Evolutionary conservation across 2,888 invertebrate genomes (phyloP).

Genomic region (Cylindroiulus punctatus): DNA sequence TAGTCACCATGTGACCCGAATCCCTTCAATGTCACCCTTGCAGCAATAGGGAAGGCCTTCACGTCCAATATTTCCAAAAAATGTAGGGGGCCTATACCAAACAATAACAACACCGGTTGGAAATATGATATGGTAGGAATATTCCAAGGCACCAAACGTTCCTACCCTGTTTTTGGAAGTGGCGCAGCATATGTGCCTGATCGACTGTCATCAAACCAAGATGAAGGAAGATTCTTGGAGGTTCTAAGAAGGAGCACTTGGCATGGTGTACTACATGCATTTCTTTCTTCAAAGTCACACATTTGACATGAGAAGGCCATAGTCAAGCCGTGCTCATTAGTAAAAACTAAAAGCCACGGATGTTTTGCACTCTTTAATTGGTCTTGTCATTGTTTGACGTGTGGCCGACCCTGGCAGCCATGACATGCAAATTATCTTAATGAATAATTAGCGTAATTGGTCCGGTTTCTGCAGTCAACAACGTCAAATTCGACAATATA

Average conservation of each 20-base stretch:
- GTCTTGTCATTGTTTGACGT: not conserved
- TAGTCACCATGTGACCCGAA: not conserved
- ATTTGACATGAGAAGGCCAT: not conserved
- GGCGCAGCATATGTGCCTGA: too few species aligned
- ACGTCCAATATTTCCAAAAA: too few species aligned
- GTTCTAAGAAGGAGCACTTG: not conserved
- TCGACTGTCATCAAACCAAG: not conserved
- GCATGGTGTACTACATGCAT: not conserved
- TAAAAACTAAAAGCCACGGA: not conserved
- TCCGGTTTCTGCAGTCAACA: not conserved
- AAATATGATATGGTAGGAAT: not conserved
- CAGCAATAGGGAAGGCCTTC: too few species aligned
- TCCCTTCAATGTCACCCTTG: not conserved
- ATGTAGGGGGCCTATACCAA: too few species aligned
- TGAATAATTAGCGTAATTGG: not conserved
- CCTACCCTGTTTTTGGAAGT: not conserved
- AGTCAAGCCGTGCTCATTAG: not conserved
- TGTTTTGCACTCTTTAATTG: not conserved
- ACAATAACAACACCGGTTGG: not conserved
- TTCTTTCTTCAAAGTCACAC: not conserved
- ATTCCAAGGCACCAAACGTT: not conserved
- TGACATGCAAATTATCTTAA: not conserved
- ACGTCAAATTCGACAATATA: not conserved
- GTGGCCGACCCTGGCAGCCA: not conserved
- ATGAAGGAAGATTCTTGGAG: not conserved